Evolutionary conservation across 2,113 vertebrate species (phyloP), one percentile per base, ranked within the genome.

Genomic region (Athene cunicularia): DNA sequence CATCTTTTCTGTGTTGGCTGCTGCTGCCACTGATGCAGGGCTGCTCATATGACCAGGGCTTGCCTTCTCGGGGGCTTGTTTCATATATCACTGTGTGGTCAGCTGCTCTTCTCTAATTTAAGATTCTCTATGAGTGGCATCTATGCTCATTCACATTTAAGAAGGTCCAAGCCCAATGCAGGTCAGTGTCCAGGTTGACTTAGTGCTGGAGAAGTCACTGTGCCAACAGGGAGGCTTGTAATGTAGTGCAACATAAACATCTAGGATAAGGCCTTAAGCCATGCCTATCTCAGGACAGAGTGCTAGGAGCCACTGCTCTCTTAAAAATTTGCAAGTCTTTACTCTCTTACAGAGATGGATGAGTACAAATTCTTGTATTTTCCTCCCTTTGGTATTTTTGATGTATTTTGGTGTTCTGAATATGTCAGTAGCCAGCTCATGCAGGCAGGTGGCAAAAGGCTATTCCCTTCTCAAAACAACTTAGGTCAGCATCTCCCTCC

Each of bases 81-180:
- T 76, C 62, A 43, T 0, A 0, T 45, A 0, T 60, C 30, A 10
- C n/a, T 45, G 3, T 9, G 55, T n/a, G 22, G 4, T 73, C 35
- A 77, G 72, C 67, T 94, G 64, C 67, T 74, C 5, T 77, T n/a
- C 50, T 62, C 16, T 80, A 3, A 73, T 93, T 66, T n/a, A 66
- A 55, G 28, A 37, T 70, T 13, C 22, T 80, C 45, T 73, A 49
- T 64, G 58, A 47, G 39, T 19, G 43, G 11, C 22, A 63, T 28
- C 43, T 86, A 21, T 50, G 59, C 10, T 80, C 39, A 53, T 19
- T 64, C 35, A 32, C 22, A 35, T 66, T 74, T 82, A 24, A 59
- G 66, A 82, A 58, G 62, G 23, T 14, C 67, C 33, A 56, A 70
- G 35, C 39, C 55, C 33, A 47, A 56, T 45, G 43, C 28, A 83